Evolutionary conservation across 2,888 invertebrate genomes (phyloP).

Genomic region (Aradus depressus): DNA sequence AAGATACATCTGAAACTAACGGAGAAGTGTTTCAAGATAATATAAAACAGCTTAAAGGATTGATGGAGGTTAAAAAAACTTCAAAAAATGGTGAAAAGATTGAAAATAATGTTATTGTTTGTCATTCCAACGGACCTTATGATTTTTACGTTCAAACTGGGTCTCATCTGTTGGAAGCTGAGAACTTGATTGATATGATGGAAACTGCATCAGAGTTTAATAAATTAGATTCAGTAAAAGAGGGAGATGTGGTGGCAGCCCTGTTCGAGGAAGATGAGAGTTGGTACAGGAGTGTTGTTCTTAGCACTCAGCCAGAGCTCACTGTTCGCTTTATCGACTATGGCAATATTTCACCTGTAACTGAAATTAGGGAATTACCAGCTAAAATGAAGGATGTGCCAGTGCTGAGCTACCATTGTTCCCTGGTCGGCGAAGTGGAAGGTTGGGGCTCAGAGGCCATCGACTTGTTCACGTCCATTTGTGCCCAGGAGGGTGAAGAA

Average conservation of each 20-base stretch:
- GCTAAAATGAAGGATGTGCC: conserved; percentile 48
- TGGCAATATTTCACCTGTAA: conserved; percentile 52
- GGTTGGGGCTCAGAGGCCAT: too few species aligned
- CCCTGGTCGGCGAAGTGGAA: conserved; percentile 37
- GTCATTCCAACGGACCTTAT: conserved; percentile 53
- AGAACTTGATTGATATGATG: conserved; percentile 32
- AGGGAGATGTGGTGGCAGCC: conserved; percentile 52
- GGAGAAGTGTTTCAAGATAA: too few species aligned
- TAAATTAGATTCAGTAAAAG: conserved; percentile 41
- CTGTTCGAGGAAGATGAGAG: conserved; percentile 52
- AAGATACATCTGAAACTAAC: too few species aligned
- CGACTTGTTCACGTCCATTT: too few species aligned
- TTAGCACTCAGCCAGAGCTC: conserved; percentile 41
- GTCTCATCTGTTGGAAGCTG: conserved; percentile 44
- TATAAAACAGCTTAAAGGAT: too few species aligned
- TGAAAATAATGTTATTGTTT: too few species aligned
- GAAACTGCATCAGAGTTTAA: too few species aligned
- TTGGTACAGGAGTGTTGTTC: conserved; percentile 49
- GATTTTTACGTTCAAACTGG: conserved; percentile 67
- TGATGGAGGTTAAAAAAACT: too few species aligned
- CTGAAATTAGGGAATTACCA: conserved; percentile 48
- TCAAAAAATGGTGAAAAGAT: conserved; percentile 45
- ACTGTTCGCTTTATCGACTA: conserved; percentile 57
- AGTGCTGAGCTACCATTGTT: conserved; percentile 49
- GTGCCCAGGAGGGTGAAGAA: background rate